phyloP scores from a whole-genome alignment of 2,797 vertebrate genomes.

The Apodemus agrarius region DNA sequence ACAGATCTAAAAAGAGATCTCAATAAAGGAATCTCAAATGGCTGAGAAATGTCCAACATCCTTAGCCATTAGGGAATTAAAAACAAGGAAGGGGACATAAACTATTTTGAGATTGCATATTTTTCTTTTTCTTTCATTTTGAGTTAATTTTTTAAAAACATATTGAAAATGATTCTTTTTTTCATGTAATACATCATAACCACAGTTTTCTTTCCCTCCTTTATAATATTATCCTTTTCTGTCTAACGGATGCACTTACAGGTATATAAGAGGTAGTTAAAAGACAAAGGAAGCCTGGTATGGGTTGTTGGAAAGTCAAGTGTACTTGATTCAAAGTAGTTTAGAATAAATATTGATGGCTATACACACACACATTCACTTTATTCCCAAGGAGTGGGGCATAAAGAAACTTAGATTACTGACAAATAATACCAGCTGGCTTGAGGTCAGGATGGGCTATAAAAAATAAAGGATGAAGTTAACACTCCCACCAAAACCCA shows the following conservation, averaged over 20 bases:
- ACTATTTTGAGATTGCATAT: no score
- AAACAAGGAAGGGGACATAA: no score
- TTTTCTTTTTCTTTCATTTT: no score
- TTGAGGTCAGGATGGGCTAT: no score
- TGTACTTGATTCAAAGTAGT: neutral
- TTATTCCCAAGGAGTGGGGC: neutral
- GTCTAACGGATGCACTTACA: neutral
- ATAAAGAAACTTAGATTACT: neutral
- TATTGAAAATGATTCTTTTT: no score
- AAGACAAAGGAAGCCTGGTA: neutral
- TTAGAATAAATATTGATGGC: neutral
- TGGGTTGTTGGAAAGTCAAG: neutral
- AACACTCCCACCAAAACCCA: neutral
- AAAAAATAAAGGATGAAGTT: neutral
- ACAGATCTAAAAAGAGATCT: no score
- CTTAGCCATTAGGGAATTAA: no score
- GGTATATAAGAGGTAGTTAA: neutral
- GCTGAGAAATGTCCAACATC: no score
- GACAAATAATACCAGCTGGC: neutral
- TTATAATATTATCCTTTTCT: neutral
- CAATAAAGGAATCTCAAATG: no score
- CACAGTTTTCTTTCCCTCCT: no score
- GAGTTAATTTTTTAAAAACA: no score
- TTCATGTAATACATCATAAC: no score
- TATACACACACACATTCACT: neutral